phyloP scores from a whole-genome alignment of 2,888 invertebrate species.

The Lamproptera curius region DNA sequence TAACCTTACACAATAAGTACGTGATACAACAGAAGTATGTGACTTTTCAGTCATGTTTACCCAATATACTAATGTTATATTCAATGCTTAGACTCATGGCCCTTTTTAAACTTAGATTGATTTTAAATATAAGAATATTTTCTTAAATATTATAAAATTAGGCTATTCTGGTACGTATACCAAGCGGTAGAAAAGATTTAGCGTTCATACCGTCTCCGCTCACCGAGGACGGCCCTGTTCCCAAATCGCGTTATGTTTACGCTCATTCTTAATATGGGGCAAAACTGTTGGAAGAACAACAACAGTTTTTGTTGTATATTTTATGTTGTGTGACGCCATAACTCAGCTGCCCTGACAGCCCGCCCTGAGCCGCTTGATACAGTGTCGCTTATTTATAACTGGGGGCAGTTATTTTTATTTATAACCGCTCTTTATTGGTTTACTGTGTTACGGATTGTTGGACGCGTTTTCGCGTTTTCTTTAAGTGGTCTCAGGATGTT shows the following conservation, averaged over 20 bases:
- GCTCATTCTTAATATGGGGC: constrained; percentile 77
- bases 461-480: constrained; percentile 45
- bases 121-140: too few species aligned
- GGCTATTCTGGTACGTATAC: too few species aligned
- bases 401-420: constrained; percentile 68
- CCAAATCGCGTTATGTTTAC: constrained; percentile 74
- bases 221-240: constrained; percentile 38
- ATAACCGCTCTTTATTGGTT: constrained; percentile 52
- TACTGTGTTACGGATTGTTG: constrained; percentile 67
- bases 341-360: constrained; percentile 62
- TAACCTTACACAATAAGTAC: too few species aligned
- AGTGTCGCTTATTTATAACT: constrained; percentile 51
- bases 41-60: too few species aligned
- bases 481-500: constrained; percentile 44
- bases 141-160: too few species aligned
- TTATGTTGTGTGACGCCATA: constrained; percentile 76
- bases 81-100: too few species aligned
- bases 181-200: too few species aligned
- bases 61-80: too few species aligned
- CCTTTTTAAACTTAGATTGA: too few species aligned
- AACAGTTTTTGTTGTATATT: constrained; percentile 75
- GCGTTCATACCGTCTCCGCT: constrained; percentile 41
- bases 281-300: constrained; percentile 77
- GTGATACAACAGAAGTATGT: too few species aligned
- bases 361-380: constrained; percentile 64